Evolutionary conservation across 2,113 vertebrate genomes (phyloP), one percentile per base, ranked within the genome.

Genomic region (Pogona vitticeps): DNA sequence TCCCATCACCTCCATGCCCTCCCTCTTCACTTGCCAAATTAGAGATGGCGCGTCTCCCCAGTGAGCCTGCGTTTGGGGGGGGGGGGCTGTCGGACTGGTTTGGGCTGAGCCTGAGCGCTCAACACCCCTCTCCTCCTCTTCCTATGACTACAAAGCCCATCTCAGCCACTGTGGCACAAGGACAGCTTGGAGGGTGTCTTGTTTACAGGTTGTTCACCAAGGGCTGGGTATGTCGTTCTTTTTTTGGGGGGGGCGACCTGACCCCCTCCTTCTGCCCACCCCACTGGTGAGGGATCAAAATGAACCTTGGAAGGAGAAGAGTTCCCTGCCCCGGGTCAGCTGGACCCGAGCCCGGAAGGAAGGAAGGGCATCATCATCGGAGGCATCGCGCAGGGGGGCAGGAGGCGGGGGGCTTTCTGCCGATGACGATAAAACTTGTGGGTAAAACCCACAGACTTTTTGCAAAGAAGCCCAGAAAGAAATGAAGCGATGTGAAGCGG

Each of bases 221-320:
- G 81, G 42, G 46, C 10, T 2, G 26, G 79, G 36, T 42, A 26
- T 28, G n/a, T n/a, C n/a, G n/a, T n/a, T n/a, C n/a, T n/a, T n/a
- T n/a, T n/a, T n/a, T n/a, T n/a, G n/a, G 28, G 12, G 63, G 18
- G 10, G 26, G 38, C 6, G 12, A 28, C 2, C 3, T 28, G 14
- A 14, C 18, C 8, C 46, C 81, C n/a, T 46, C 65, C 42, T 82
- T 52, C 31, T 0, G 2, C 80, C 67, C 67, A 1, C 15, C n/a
- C n/a, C n/a, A n/a, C n/a, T 1, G 81, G 46, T 82, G 81, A 82
- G 67, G 81, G 81, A 82, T 31, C 81, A 82, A 82, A 71, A 21
- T 7, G 6, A 31, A 70, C 12, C 28, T 10, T 9, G 0, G 40
- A 31, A 9, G 8, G 15, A 46, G 21, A n/a, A 14, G 1, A 7